Evolutionary conservation across 2,113 vertebrate species (phyloP).

Genomic region (Donacobius atricapilla): DNA sequence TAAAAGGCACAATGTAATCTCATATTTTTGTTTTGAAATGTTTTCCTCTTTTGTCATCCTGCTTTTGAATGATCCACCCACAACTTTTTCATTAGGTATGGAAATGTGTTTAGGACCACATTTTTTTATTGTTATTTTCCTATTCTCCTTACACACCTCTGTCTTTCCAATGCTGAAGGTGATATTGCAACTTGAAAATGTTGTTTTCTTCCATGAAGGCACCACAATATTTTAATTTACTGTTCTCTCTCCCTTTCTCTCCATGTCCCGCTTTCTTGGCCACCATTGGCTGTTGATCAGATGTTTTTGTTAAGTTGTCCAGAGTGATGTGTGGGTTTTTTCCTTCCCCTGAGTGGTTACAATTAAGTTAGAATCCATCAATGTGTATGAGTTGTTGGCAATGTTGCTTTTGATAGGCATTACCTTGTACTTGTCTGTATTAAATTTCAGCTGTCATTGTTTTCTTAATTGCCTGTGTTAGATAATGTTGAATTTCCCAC

Average conservation of each 20-base stretch:
- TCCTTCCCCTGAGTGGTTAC: constrained; percentile 32
- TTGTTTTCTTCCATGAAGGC: neutral
- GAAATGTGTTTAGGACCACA: neutral
- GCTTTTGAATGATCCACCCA: neutral
- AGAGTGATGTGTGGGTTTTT: constrained; percentile 30
- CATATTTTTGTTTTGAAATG: neutral
- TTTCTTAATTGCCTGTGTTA: constrained; percentile 70
- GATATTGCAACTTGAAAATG: neutral
- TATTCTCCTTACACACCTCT: neutral
- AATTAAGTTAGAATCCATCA: constrained; percentile 63
- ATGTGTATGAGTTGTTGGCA: constrained; percentile 57
- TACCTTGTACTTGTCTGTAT: constrained; percentile 65
- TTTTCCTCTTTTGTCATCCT: neutral
- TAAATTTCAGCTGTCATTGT: constrained; percentile 72
- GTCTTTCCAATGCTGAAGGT: neutral
- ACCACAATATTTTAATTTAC: constrained; percentile 1
- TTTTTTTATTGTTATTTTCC: neutral
- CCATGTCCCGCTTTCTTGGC: neutral
- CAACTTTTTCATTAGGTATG: neutral
- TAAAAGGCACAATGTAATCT: neutral
- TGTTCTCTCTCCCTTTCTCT: constrained; percentile 17
- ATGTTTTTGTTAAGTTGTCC: constrained; percentile 61
- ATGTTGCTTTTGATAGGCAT: constrained; percentile 62
- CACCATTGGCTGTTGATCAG: neutral
- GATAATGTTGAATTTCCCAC: constrained; percentile 63